Evolutionary conservation across 2,113 vertebrate species (phyloP).

Genomic region (Gnathonemus echidnorhynchus): DNA sequence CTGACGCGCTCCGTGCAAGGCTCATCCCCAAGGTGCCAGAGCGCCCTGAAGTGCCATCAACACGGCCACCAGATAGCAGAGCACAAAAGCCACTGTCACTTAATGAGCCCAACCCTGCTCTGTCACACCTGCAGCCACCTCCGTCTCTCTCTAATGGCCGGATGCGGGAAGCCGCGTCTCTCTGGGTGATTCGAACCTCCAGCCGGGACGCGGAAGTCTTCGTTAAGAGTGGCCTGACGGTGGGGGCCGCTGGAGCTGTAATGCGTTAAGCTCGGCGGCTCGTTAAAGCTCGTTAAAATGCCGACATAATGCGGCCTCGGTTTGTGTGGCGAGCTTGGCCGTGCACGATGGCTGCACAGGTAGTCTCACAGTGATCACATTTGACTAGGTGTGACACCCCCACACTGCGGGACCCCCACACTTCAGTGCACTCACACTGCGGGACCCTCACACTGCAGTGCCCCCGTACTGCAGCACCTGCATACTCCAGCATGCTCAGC

Average conservation of each 20-base stretch:
- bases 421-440: neutral
- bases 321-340: neutral
- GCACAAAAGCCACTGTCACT: constrained; percentile 14
- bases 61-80: neutral
- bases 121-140: constrained; percentile 1
- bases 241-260: neutral
- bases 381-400: neutral
- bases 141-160: constrained; percentile 28
- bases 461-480: too few relatives aligned
- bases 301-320: neutral
- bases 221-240: neutral
- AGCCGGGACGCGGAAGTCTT: constrained; percentile 10
- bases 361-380: neutral
- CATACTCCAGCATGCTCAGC: too few relatives aligned
- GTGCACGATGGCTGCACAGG: neutral
- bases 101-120: neutral
- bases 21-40: neutral
- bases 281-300: neutral
- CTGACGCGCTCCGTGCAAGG: neutral
- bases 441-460: neutral
- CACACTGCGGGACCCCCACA: neutral
- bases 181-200: constrained; percentile 27
- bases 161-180: constrained; percentile 12
- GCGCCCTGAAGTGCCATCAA: neutral
- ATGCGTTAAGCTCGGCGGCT: neutral